phyloP scores from a whole-genome alignment of 2,797 vertebrate species.

The Orientallactaga sibirica region DNA sequence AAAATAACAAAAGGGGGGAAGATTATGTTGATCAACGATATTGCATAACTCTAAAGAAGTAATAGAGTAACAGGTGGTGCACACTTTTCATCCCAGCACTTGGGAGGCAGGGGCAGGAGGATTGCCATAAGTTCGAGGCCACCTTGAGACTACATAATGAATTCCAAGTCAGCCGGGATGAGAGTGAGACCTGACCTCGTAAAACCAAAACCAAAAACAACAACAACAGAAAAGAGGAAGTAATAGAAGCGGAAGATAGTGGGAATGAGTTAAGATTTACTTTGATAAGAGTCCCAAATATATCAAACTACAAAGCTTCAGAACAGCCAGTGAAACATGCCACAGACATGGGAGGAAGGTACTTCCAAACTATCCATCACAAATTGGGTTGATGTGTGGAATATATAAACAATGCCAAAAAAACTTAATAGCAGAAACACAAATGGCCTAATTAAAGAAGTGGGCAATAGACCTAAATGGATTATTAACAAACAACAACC shows the following conservation, averaged over 20 bases:
- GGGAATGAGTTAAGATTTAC: background rate
- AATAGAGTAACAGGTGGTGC: background rate
- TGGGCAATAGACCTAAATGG: background rate
- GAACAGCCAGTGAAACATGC: background rate
- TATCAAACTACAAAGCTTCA: background rate
- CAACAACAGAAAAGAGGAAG: too few relatives aligned
- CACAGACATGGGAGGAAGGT: background rate
- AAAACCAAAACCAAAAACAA: too few relatives aligned
- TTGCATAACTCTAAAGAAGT: constrained; percentile 17
- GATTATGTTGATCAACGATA: background rate
- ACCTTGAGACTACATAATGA: too few relatives aligned
- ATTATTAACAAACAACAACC: background rate
- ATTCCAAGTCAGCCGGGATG: too few relatives aligned
- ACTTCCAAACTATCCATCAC: background rate
- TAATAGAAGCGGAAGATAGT: too few relatives aligned
- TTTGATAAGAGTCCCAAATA: background rate
- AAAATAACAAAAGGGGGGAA: background rate
- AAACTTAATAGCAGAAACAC: background rate
- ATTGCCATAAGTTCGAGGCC: too few relatives aligned
- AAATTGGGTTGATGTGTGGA: background rate
- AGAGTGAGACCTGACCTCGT: too few relatives aligned
- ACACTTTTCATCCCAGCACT: too few relatives aligned
- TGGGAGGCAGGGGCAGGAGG: too few relatives aligned
- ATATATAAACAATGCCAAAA: background rate
- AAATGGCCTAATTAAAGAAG: background rate